Conservation (phyloP, 2,888 invertebrate genomes). For the Drosophila affinis region DNA sequence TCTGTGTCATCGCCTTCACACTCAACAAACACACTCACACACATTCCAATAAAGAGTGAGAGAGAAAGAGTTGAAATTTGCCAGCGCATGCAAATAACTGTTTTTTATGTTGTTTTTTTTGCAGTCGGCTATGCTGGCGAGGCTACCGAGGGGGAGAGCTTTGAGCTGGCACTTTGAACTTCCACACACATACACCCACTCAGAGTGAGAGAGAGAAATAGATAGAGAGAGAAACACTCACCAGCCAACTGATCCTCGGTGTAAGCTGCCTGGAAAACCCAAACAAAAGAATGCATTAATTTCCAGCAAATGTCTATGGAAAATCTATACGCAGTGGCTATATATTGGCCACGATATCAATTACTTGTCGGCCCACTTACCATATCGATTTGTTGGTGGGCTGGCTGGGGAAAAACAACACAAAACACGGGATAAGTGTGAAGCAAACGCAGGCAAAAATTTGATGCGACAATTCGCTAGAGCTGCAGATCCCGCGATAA, state of each 20-base stretch:
- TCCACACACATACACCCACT: conserved; percentile 17
- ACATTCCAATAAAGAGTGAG: conserved; percentile 85
- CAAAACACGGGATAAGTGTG: conserved; percentile 68
- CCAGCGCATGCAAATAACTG: conserved; percentile 52
- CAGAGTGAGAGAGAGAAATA: neutral
- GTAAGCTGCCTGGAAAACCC: conserved; percentile 89
- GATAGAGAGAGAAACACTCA: conserved; percentile 85
- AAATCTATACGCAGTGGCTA: neutral
- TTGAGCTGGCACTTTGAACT: conserved; percentile 64
- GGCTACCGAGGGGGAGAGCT: neutral
- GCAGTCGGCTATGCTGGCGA: neutral
- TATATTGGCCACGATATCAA: neutral
- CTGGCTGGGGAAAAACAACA: conserved; percentile 55
- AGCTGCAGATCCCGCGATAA: no score
- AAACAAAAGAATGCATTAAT: conserved; percentile 19
- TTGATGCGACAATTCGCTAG: conserved; percentile 14
- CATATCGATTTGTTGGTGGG: conserved; percentile 65
- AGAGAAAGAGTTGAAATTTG: conserved; percentile 31
- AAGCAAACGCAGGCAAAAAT: conserved; percentile 40
- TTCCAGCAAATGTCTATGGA: neutral
- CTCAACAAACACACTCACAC: conserved; percentile 17
- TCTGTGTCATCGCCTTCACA: conserved; percentile 34
- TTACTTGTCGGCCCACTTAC: conserved; percentile 47
- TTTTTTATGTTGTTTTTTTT: conserved; percentile 20
- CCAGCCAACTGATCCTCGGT: conserved; percentile 96